Conservation (phyloP, 2,888 invertebrate species). For the Harpagoxenus sublaevis region DNA sequence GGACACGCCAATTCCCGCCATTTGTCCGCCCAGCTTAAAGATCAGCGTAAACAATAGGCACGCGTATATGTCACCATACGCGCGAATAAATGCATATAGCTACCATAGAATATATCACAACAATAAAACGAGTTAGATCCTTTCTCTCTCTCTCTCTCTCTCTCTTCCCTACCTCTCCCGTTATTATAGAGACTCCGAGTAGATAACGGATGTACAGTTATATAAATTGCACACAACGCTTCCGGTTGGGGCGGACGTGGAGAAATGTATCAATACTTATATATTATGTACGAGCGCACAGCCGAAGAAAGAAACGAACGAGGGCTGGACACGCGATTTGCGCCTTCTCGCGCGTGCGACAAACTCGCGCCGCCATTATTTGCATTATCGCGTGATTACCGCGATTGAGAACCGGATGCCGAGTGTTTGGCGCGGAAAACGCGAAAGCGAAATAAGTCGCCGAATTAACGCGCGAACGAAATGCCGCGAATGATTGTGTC, state of each 20-base stretch:
- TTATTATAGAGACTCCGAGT: constrained; percentile 74
- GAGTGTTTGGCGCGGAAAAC: constrained; percentile 11
- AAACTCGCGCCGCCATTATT: constrained; percentile 26
- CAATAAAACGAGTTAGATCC: constrained; percentile 76
- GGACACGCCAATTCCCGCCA: constrained; percentile 67
- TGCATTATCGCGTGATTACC: constrained; percentile 40
- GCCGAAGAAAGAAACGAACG: constrained; percentile 67
- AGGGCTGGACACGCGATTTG: constrained; percentile 61
- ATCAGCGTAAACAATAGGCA: constrained; percentile 71
- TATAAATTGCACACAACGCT: constrained; percentile 74
- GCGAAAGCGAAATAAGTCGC: constrained; percentile 15
- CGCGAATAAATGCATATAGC: constrained; percentile 72
- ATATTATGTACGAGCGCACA: constrained; percentile 69
- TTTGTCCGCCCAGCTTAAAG: constrained; percentile 53
- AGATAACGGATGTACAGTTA: constrained; percentile 77
- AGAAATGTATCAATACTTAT: constrained; percentile 73
- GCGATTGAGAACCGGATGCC: constrained; percentile 12
- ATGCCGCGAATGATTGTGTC: background rate
- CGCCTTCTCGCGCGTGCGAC: constrained; percentile 37
- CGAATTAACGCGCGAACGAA: background rate
- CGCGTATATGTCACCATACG: constrained; percentile 67
- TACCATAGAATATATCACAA: constrained; percentile 75
- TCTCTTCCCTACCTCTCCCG: constrained; percentile 39
- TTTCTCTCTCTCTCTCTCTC: constrained; percentile 40
- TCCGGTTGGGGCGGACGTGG: constrained; percentile 76